Conservation (phyloP, 2,113 vertebrate species). For the Meles meles region DNA sequence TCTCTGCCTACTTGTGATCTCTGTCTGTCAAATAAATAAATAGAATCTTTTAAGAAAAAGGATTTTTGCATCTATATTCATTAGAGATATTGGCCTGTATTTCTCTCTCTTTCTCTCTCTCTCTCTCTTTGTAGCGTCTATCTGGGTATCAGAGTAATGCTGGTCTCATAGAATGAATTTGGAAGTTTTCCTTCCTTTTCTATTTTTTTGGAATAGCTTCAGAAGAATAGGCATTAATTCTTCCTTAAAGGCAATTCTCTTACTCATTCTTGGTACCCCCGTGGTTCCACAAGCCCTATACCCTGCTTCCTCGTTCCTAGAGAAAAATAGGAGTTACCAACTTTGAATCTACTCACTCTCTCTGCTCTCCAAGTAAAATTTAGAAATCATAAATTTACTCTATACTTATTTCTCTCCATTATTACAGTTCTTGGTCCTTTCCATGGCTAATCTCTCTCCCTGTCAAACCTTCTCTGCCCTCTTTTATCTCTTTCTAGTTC, state of each 20-base stretch:
- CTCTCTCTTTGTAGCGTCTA: no score
- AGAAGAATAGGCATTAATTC: neutral
- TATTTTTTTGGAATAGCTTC: neutral
- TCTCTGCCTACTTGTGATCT: no score
- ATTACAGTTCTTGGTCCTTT: neutral
- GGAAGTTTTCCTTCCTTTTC: no score
- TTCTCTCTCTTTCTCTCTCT: no score
- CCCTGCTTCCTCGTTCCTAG: neutral
- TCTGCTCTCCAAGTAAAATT: neutral
- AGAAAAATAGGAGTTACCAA: neutral
- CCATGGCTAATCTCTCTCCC: neutral
- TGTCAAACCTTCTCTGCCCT: neutral
- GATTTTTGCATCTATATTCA: no score
- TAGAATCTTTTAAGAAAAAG: no score
- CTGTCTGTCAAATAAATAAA: no score
- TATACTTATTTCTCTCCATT: neutral
- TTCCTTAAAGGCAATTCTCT: neutral
- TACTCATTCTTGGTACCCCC: neutral
- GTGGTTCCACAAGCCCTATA: neutral
- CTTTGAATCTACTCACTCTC: neutral
- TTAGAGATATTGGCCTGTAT: no score
- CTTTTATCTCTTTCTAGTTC: neutral
- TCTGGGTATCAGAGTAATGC: no score
- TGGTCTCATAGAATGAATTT: no score
- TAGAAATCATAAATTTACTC: neutral